Percentiles rank a stretch among this genome's conserved stretches.
Evolutionary conservation across 64 coral and sea anemone genomes (phyloP).

Genomic region (Montipora efflorescens): DNA sequence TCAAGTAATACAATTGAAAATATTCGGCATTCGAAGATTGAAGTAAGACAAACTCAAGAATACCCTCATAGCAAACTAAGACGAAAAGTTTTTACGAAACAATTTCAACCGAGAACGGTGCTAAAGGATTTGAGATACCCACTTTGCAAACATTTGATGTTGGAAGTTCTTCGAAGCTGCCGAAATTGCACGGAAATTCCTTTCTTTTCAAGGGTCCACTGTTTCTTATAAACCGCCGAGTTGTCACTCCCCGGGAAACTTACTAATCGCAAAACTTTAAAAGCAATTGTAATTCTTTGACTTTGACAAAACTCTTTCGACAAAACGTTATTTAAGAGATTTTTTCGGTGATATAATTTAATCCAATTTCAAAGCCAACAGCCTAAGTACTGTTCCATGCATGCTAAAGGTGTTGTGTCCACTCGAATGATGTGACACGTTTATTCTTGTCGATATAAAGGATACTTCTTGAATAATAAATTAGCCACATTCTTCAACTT

Average conservation of each 20-base stretch:
- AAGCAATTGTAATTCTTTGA: background rate
- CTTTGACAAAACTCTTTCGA: background rate
- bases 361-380: conserved; percentile 6
- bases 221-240: conserved; percentile 8
- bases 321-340: background rate
- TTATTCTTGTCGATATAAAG: conserved; percentile 53
- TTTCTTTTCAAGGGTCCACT: background rate
- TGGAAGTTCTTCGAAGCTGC: background rate
- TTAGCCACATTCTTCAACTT: conserved; percentile 53
- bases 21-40: background rate
- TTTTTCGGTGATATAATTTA: background rate
- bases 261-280: background rate
- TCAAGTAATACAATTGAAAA: background rate
- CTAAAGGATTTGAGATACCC: too few relatives aligned
- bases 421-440: conserved; percentile 7
- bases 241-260: background rate
- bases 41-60: background rate
- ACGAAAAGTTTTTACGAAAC: background rate
- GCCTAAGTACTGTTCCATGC: background rate
- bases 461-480: conserved; percentile 48
- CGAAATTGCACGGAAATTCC: background rate
- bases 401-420: conserved; percentile 19
- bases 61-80: background rate
- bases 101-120: too few relatives aligned
- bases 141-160: too few relatives aligned